These are phyloP conservation scores for Zingel zingel DNA, from an alignment of 2,113 vertebrate genomes.

Conservation along the genomic window DNA sequence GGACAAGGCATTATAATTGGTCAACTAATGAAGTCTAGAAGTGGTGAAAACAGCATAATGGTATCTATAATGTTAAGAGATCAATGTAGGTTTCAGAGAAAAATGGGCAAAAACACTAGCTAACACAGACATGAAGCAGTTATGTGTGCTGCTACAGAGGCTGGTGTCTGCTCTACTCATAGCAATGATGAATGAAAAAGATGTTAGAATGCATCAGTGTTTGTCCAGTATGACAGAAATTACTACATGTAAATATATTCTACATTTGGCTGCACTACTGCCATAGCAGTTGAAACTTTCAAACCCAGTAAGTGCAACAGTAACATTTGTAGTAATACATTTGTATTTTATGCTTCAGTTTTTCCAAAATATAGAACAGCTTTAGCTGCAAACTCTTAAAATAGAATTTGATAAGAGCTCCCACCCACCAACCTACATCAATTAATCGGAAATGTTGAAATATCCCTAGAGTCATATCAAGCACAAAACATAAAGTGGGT, in stretches of 20 bases:
- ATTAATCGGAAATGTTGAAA: not conserved
- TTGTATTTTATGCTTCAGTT: not conserved
- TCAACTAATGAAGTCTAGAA: conserved; percentile 24
- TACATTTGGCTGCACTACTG: not conserved
- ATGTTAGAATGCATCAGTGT: not conserved
- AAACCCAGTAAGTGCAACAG: not conserved
- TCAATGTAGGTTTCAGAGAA: not conserved
- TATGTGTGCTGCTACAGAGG: not conserved
- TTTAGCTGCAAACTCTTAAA: not conserved
- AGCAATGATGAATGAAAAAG: not conserved
- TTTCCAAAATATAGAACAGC: not conserved
- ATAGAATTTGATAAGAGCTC: not conserved
- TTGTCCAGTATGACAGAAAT: not conserved
- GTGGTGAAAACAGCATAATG: not conserved
- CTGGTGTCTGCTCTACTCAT: not conserved
- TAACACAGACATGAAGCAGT: not conserved
- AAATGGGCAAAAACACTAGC: not conserved
- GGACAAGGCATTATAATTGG: conserved; percentile 19
- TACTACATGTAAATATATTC: not conserved
- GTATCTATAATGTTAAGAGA: not conserved
- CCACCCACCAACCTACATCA: not conserved
- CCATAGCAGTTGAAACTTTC: not conserved
- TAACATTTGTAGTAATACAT: not conserved
- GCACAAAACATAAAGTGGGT: not conserved
- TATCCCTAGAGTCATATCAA: not conserved